Evolutionary conservation across 1,140 invertebrate genomes (phyloP), one percentile per base, ranked within the genome.

Genomic region (Pseudachorutes palmiensis): DNA sequence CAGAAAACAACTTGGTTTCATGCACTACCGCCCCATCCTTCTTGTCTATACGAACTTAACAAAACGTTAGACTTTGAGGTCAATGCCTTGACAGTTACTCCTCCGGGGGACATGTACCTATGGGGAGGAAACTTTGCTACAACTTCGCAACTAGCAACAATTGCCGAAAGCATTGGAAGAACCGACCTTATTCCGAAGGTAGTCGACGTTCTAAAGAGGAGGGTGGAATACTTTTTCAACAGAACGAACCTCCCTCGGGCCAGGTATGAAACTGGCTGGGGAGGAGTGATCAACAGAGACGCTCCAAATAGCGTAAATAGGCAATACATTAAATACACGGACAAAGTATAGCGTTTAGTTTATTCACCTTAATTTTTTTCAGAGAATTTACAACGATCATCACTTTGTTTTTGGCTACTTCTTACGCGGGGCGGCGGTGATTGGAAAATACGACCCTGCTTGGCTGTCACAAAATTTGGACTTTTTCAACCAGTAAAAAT

Each of bases 61-160:
- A 66, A 69, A 55, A 72, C 70, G 0, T n/a, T 72, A 0, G 67
- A 69, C n/a, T 63, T 62, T 0, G 70, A 72, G 61, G 67, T 69
- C 0, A 66, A 69, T 5, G 32, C 31, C 1, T 36, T 72, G 2
- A 36, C 57, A 59, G 64, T 67, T 12, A 63, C 65, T 59, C 26
- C 66, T 51, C 67, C 67, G 30, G 70, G 70, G 32, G 66, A 68
- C 32, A 68, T 68, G 32, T 71, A 71, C 48, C 65, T 68, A 29
- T 71, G 66, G 67, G 70, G 70, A 22, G 70, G 70, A 28, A 61
- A 64, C 24, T 63, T 62, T 24, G 66, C 48, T n/a, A 32, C 64
- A 22, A 67, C 36, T 1, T 30, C 66, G 16, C 66, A 68, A 64
- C 26, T 68, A 3, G 66, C 66, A 16, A 68, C 66, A 5, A 68